Base-by-base conservation (phyloP, 2,797 vertebrate genomes). In the Craterocephalus amniculus region DNA sequence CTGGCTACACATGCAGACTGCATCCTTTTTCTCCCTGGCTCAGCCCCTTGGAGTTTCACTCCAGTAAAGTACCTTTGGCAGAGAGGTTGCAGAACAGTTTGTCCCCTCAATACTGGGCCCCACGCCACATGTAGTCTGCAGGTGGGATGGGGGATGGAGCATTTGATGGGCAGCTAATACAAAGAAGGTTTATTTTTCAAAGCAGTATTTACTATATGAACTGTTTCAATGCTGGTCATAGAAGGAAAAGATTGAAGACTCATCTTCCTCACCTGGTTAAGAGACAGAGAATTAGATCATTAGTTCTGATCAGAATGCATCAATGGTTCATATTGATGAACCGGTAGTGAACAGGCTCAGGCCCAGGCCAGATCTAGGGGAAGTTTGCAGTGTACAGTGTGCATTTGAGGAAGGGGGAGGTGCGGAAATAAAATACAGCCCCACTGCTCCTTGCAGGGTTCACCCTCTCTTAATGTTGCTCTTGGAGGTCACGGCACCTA, bases 401-500 rank as follows among this genome's bases (percentile, higher is more conserved):
- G 74, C 63, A 74, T 84, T 81, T 78, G 64, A 34, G 26, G 48
- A 29, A 11, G 59, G 76, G 81, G 81, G 74, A 74, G 79, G 83
- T 70, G 56, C 55, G 61, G 73, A 84, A 88, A 89, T 84, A 78
- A 90, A 92, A 90, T 86, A 84, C 87, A 79, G 76, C 61, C 75
- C 58, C 55, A 36, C 81, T 79, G 64, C 78, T 80, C 55, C 67
- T 78, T 72, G 74, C 79, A 82, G 84, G 69, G 86, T 89, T 91
- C 83, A 87, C 73, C 81, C 84, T 89, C 74, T 81, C 85, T 74
- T 78, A 81, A 79, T 86, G 87, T 93, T 89, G 72, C 82, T 87
- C 57, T 79, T 85, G 59, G 89, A 90, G 87, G 87, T 90, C 91
- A 89, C 34, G 2, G 83, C 83, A 80, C 89, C 84, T 86, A 88